Evolutionary conservation across 1,140 invertebrate species (phyloP).

Genomic region (Pygmarrhopalites habei): DNA sequence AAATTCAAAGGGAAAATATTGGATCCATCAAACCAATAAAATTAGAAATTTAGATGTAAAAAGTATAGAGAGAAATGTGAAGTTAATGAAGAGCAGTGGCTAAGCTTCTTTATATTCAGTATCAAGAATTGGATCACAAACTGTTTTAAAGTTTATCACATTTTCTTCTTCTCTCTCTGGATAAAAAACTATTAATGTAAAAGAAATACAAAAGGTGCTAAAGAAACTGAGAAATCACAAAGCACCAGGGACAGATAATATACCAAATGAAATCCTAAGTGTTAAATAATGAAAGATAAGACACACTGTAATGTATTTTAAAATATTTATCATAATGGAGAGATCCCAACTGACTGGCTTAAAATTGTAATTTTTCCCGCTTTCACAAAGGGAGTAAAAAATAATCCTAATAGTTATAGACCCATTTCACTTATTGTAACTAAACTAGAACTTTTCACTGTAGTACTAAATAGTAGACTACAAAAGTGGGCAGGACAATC

Average conservation of each 20-base stretch:
- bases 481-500: constrained; percentile 21
- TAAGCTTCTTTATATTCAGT: too few relatives aligned
- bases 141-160: too few relatives aligned
- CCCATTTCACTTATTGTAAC: constrained; percentile 38
- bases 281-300: not conserved
- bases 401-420: constrained; percentile 35
- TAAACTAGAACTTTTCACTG: constrained; percentile 36
- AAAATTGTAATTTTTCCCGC: constrained; percentile 18
- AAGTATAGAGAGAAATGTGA: too few relatives aligned
- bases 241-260: constrained; percentile 5
- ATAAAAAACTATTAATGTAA: too few relatives aligned
- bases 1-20: too few relatives aligned
- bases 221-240: not conserved
- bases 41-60: too few relatives aligned
- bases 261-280: constrained; percentile 6
- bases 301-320: not conserved
- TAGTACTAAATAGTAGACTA: constrained; percentile 34
- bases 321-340: not conserved
- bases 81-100: too few relatives aligned
- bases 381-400: constrained; percentile 34
- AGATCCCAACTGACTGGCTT: not conserved
- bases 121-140: too few relatives aligned
- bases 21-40: too few relatives aligned
- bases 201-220: too few relatives aligned
- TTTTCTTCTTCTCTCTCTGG: too few relatives aligned